phyloP scores from a whole-genome alignment of 1,140 invertebrate species.

The Drosophila bocki region DNA sequence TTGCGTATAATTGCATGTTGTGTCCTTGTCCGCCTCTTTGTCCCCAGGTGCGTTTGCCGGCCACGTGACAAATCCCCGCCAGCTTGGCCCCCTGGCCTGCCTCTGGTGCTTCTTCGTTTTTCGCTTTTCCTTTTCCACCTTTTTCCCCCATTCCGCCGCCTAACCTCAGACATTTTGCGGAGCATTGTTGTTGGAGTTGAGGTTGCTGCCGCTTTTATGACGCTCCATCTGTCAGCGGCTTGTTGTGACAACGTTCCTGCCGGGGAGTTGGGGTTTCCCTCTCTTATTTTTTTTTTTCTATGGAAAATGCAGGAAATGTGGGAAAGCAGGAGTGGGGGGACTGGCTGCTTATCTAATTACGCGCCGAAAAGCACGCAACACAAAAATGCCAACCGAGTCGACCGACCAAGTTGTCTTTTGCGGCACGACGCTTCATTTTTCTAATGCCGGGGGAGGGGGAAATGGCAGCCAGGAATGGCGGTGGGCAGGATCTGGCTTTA shows the following conservation, averaged over 20 bases:
- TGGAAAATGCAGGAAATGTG: neutral
- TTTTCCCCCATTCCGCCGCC: neutral
- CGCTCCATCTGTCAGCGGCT: conserved; percentile 78
- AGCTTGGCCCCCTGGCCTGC: neutral
- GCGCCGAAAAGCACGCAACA: conserved; percentile 70
- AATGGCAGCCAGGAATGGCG: conserved; percentile 2
- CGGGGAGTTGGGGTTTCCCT: neutral
- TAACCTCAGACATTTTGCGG: conserved; percentile 71
- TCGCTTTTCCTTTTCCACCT: neutral
- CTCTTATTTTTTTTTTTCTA: neutral
- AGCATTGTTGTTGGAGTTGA: conserved; percentile 56
- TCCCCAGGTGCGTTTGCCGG: conserved; percentile 43
- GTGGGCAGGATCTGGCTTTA: conserved; percentile 7
- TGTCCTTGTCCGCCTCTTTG: conserved; percentile 52
- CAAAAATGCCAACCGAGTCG: conserved; percentile 57
- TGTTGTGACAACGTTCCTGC: conserved; percentile 54
- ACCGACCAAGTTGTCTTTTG: conserved; percentile 63
- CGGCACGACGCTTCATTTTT: conserved; percentile 78
- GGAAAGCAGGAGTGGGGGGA: neutral
- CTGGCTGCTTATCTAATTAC: conserved; percentile 76
- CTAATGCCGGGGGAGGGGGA: conserved; percentile 47
- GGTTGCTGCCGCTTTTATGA: conserved; percentile 66
- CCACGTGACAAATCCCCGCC: conserved; percentile 42
- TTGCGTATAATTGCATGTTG: conserved; percentile 82
- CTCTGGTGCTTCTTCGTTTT: neutral